Evolutionary conservation across 1,140 invertebrate species (phyloP).

Genomic region (Calephelis virginiensis): DNA sequence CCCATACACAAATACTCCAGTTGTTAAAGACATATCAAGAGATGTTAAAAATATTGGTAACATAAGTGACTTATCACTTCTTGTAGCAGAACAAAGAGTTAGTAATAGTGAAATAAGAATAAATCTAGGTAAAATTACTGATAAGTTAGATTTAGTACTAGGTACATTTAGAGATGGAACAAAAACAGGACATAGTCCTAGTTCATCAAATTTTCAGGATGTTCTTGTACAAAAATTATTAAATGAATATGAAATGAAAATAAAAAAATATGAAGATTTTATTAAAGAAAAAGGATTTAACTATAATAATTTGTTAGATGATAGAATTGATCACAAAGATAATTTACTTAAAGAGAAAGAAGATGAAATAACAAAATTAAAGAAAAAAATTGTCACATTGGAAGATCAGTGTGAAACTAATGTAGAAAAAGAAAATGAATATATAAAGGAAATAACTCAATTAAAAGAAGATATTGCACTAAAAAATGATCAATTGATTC

Average conservation of each 20-base stretch:
- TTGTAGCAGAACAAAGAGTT: conserved; percentile 66
- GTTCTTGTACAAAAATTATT: conserved; percentile 55
- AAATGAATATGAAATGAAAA: conserved; percentile 63
- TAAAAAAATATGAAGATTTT: conserved; percentile 54
- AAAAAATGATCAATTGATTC: conserved; percentile 36
- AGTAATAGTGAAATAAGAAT: conserved; percentile 65
- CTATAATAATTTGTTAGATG: conserved; percentile 29
- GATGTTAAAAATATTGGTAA: conserved; percentile 18
- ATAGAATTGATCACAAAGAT: conserved; percentile 17
- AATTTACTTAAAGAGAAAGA: conserved; percentile 36
- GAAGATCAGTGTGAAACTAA: background rate
- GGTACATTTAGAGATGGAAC: conserved; percentile 41
- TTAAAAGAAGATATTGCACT: conserved; percentile 35
- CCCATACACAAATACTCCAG: conserved; percentile 27
- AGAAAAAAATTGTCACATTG: conserved; percentile 3
- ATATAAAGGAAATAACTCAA: conserved; percentile 35
- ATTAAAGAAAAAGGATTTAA: conserved; percentile 43
- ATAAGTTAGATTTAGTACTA: conserved; percentile 56
- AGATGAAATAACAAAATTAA: conserved; percentile 32
- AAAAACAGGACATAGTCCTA: conserved; percentile 28
- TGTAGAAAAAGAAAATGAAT: conserved; percentile 8
- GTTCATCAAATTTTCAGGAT: conserved; percentile 39
- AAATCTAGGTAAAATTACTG: conserved; percentile 56
- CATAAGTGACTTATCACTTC: conserved; percentile 41
- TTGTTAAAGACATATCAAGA: conserved; percentile 13